Conservation (phyloP, 2,888 invertebrate genomes). For the Ormyrus thymus region DNA sequence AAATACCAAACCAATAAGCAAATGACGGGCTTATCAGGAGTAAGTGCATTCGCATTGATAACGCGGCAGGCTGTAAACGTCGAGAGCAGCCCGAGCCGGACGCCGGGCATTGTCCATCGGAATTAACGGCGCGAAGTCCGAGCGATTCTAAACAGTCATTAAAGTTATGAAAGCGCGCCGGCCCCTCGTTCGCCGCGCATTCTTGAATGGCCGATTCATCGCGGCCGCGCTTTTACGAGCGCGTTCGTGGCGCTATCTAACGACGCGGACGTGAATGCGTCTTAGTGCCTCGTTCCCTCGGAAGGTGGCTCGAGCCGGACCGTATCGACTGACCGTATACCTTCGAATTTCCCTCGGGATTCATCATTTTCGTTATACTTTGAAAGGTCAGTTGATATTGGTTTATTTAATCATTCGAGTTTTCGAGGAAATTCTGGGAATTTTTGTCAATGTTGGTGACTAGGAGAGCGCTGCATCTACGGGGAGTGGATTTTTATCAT, state of each 20-base stretch:
- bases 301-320: slow-evolving; percentile 42
- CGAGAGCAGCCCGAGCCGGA: neutral
- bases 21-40: neutral
- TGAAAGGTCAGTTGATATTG: too few relatives aligned
- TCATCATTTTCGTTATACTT: too few relatives aligned
- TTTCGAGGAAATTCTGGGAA: too few relatives aligned
- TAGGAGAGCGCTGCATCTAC: too few relatives aligned
- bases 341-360: too few relatives aligned
- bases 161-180: slow-evolving; percentile 28
- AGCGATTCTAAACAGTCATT: slow-evolving; percentile 19
- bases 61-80: neutral
- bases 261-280: slow-evolving; percentile 11
- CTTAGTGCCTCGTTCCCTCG: neutral
- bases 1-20: too few relatives aligned
- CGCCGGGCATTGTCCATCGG: neutral
- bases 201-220: slow-evolving; percentile 25
- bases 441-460: too few relatives aligned
- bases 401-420: too few relatives aligned
- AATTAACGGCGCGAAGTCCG: slow-evolving; percentile 1
- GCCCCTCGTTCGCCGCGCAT: slow-evolving; percentile 2
- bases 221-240: neutral
- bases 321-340: too few relatives aligned
- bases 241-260: slow-evolving; percentile 57
- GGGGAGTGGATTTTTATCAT: too few relatives aligned
- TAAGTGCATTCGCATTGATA: too few relatives aligned